Percentiles rank a stretch among this genome's conserved stretches.
Evolutionary conservation across 2,888 invertebrate genomes (phyloP).

Genomic region (Choristoneura rosaceana): DNA sequence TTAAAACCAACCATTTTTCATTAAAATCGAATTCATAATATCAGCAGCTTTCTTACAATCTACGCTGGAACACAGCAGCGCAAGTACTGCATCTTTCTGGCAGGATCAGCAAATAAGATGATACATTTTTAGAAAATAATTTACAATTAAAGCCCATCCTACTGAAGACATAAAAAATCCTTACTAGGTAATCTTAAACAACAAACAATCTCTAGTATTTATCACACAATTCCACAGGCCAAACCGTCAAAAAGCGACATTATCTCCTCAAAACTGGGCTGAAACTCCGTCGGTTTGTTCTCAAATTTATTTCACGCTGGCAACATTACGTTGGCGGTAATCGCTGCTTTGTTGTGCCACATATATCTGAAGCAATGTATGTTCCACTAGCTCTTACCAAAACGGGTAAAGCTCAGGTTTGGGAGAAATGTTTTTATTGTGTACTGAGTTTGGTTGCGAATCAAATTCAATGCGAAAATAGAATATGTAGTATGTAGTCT

Average conservation of each 20-base stretch:
- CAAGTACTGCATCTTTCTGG: no score
- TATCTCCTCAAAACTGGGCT: not conserved
- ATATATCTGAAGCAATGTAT: conserved; percentile 19
- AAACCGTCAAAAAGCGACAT: conserved; percentile 2
- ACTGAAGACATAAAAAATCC: no score
- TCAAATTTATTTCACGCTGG: conserved; percentile 25
- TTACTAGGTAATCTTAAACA: no score
- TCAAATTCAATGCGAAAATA: not conserved
- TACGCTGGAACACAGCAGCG: no score
- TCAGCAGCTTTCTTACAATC: no score
- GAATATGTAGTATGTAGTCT: not conserved
- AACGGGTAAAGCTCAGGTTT: conserved; percentile 10
- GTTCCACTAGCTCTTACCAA: conserved; percentile 13
- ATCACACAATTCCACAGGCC: not conserved
- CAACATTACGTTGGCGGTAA: conserved; percentile 29
- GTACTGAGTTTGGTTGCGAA: no score
- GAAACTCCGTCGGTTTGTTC: not conserved
- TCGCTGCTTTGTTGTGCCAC: conserved; percentile 29
- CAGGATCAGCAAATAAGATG: no score
- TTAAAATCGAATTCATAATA: no score
- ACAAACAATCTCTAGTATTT: conserved; percentile 22
- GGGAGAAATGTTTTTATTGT: not conserved
- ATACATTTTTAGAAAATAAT: no score
- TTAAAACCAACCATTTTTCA: no score
- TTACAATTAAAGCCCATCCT: no score